Base-by-base conservation (phyloP, 2,797 vertebrate species). In the Galago senegalensis region DNA sequence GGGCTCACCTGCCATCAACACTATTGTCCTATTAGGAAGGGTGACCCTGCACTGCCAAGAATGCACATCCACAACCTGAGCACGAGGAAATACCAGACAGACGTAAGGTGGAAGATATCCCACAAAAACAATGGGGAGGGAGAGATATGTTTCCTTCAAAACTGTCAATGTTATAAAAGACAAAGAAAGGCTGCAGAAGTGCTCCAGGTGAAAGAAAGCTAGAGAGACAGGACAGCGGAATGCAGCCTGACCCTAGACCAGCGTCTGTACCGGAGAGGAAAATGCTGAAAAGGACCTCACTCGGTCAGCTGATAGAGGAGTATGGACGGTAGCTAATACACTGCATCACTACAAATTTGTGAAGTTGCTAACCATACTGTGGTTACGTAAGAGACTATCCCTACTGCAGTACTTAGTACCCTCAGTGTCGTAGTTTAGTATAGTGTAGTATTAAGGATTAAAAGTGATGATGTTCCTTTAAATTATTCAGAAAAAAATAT, bases 181-280 rank as follows among this genome's bases (percentile, higher is more conserved):
- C 73, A 73, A 94, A 91, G 53, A 34, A 80, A 73, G 20, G 29
- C 92, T 25, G 4, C 34, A 21, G 63, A 70, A 61, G 70, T 80
- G 9, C 81, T 81, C 73, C 67, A 95, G 37, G n/a, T 83, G 63
- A 73, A 72, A 89, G 46, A 65, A 93, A 69, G 49, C n/a, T 76
- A 31, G 76, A 70, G 49, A 84, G 18, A 81, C 17, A 49, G 27
- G 60, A 16, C 16, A 53, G 84, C 31, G 46, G 87, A 84, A 65
- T 29, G 34, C 10, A 53, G 21, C 2, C 34, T 63, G 60, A n/a
- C 53, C 81, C 23, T 34, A 76, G 34, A 53, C 49, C 31, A 61
- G 75, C 82, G 76, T 43, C 53, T 25, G 31, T 34, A 23, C 16
- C 5, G 1, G 29, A 70, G 9, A 18, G 6, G n/a, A 2, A 70